phyloP scores from a whole-genome alignment of 2,888 invertebrate genomes.

The Agrochola circellaris region DNA sequence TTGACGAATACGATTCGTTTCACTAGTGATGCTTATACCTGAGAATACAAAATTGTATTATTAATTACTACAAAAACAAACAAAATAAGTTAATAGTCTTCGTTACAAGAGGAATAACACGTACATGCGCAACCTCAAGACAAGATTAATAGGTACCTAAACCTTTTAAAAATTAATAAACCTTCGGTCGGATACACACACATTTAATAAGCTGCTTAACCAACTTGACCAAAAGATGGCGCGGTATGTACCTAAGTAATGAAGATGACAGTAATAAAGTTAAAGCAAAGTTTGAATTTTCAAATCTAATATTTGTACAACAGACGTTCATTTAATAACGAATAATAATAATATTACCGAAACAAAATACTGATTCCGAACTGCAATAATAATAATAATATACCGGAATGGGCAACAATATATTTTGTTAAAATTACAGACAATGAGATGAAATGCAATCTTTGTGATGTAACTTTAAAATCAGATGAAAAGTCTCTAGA shows the following conservation, averaged over 20 bases:
- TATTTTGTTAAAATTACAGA: conserved; percentile 77
- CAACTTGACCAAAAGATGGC: conserved; percentile 22
- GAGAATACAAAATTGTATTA: neutral
- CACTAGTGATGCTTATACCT: neutral
- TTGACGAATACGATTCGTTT: conserved; percentile 39
- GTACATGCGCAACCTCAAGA: neutral
- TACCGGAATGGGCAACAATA: conserved; percentile 84
- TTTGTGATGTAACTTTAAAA: conserved; percentile 77
- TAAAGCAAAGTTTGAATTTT: neutral
- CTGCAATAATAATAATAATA: too few species aligned
- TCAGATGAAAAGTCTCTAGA: conserved; percentile 74
- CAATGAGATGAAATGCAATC: conserved; percentile 78
- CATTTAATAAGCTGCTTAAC: neutral
- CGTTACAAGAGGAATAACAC: too few species aligned
- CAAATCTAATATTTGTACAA: neutral
- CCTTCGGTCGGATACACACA: neutral
- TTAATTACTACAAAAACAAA: neutral
- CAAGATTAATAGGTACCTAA: neutral
- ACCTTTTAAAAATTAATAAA: too few species aligned
- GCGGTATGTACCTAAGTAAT: neutral
- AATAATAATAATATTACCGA: neutral
- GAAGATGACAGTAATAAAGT: neutral
- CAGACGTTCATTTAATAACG: neutral
- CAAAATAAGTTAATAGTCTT: neutral
- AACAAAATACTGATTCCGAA: neutral